Evolutionary conservation across 1,140 invertebrate species (phyloP).

Genomic region (Pectinophora gossypiella): DNA sequence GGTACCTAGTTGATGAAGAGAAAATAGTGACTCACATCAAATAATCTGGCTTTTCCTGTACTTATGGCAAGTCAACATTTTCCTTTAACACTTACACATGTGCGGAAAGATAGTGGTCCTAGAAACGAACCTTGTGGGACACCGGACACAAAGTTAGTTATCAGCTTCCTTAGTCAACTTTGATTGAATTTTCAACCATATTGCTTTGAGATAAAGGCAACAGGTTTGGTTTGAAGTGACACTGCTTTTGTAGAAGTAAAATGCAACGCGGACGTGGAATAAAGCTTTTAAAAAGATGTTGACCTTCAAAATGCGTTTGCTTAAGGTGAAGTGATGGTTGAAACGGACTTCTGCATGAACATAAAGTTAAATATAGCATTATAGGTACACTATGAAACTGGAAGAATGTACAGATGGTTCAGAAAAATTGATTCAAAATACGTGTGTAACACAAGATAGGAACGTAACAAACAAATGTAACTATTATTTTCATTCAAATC

Average conservation of each 20-base stretch:
- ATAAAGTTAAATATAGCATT: too few species aligned
- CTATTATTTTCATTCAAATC: too few species aligned
- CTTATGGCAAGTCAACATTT: background rate
- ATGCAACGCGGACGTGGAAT: slow-evolving; percentile 50
- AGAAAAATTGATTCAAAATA: too few species aligned
- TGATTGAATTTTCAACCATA: background rate
- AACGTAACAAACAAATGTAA: too few species aligned
- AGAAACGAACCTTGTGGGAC: slow-evolving; percentile 36
- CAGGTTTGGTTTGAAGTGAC: background rate
- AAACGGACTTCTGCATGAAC: too few species aligned
- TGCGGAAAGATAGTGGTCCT: slow-evolving; percentile 33
- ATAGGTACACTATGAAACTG: too few species aligned
- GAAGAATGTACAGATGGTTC: too few species aligned
- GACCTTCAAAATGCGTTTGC: slow-evolving; percentile 41
- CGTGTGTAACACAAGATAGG: too few species aligned
- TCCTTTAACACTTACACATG: slow-evolving; percentile 5
- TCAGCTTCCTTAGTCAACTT: background rate
- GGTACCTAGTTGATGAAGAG: too few species aligned
- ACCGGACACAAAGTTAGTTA: slow-evolving; percentile 13
- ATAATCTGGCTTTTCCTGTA: background rate
- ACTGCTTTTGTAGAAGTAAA: slow-evolving; percentile 18
- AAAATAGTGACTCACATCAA: background rate
- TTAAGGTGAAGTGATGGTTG: too few species aligned
- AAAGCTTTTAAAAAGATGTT: slow-evolving; percentile 58
- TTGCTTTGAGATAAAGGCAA: background rate